Evolutionary conservation across 1,140 invertebrate genomes (phyloP).

Genomic region (Drosophila baimaii): DNA sequence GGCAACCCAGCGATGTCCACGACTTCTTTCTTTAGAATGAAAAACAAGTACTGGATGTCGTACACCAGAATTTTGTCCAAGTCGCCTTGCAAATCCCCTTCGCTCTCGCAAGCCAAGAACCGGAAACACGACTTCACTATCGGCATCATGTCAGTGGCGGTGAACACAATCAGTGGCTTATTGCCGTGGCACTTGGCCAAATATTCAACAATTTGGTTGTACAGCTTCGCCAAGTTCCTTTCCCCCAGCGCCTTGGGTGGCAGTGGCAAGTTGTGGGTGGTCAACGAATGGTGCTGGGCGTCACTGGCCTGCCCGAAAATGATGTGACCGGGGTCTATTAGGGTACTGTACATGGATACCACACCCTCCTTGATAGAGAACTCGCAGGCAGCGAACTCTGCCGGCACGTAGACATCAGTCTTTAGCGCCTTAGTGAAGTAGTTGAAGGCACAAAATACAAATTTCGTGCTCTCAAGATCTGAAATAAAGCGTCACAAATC

Average conservation of each 20-base stretch:
- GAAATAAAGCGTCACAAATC: background rate
- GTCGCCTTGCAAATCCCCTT: background rate
- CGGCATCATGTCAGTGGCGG: conserved; percentile 43
- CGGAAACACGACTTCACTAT: conserved; percentile 66
- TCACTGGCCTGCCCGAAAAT: conserved; percentile 67
- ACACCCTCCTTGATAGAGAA: conserved; percentile 67
- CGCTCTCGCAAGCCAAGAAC: conserved; percentile 45
- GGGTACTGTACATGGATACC: conserved; percentile 52
- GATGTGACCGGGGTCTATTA: conserved; percentile 68
- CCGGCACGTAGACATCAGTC: conserved; percentile 65
- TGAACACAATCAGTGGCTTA: conserved; percentile 58
- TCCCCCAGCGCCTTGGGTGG: conserved; percentile 75
- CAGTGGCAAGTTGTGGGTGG: conserved; percentile 67
- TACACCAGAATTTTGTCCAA: conserved; percentile 44
- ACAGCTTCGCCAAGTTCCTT: conserved; percentile 55
- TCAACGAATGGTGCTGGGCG: conserved; percentile 44
- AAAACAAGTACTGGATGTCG: conserved; percentile 70
- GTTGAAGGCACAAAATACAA: conserved; percentile 67
- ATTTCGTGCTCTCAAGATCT: conserved; percentile 59
- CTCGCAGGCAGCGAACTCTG: conserved; percentile 67
- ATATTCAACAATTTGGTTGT: conserved; percentile 56
- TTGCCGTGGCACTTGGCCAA: conserved; percentile 24
- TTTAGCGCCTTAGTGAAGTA: conserved; percentile 60
- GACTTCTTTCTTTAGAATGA: conserved; percentile 60
- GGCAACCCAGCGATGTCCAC: conserved; percentile 38